These are phyloP conservation scores for Scrobipalpa atriplicella DNA, from an alignment of 2,888 invertebrate species.

Conservation along the genomic window DNA sequence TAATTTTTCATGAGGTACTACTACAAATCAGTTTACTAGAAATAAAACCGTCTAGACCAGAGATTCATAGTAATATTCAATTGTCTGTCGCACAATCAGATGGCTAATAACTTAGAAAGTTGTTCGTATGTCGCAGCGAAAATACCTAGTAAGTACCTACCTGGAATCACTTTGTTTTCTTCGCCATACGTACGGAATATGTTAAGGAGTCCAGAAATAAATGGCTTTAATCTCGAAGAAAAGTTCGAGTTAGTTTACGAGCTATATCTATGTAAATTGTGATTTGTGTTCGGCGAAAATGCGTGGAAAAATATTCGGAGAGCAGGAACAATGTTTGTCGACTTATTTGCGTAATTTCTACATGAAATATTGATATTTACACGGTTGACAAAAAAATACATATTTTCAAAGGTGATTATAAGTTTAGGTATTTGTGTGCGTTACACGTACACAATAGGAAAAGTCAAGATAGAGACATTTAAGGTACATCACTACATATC, in stretches of 20 bases:
- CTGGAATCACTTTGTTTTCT: slow-evolving; percentile 53
- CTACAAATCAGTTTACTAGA: neutral
- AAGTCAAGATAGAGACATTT: no score
- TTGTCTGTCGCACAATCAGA: slow-evolving; percentile 53
- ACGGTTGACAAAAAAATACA: neutral
- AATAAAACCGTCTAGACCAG: slow-evolving; percentile 32
- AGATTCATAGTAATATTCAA: slow-evolving; percentile 56
- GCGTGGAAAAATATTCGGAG: neutral
- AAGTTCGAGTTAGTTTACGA: slow-evolving; percentile 23
- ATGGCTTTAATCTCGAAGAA: slow-evolving; percentile 38
- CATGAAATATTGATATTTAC: neutral
- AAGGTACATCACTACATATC: no score
- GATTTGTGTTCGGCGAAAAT: slow-evolving; percentile 9
- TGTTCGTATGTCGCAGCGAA: slow-evolving; percentile 48
- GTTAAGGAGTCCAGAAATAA: slow-evolving; percentile 34
- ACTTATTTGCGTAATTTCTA: neutral
- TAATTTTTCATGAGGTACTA: neutral
- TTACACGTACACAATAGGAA: no score
- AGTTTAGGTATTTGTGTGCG: no score
- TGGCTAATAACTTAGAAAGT: slow-evolving; percentile 54
- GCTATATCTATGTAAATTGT: slow-evolving; percentile 25
- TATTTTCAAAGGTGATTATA: no score
- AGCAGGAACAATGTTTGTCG: neutral
- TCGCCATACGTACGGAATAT: slow-evolving; percentile 37
- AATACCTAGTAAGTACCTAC: slow-evolving; percentile 42